phyloP scores from a whole-genome alignment of 2,888 invertebrate genomes.

The Chromoteleia sp. region DNA sequence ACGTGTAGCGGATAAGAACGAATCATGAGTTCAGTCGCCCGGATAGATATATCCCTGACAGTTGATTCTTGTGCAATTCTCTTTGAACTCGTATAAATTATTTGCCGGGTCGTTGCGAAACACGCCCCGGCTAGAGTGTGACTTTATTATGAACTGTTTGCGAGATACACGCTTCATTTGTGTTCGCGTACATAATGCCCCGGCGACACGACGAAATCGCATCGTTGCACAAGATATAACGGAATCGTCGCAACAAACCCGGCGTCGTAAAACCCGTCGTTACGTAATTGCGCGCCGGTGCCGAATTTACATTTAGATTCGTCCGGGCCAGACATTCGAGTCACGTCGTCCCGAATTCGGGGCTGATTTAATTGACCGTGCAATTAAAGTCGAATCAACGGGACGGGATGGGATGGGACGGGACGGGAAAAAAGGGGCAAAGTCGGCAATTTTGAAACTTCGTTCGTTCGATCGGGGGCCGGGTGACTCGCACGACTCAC shows the following conservation, averaged over 20 bases:
- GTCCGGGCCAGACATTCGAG: background rate
- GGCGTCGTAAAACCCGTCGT: constrained; percentile 24
- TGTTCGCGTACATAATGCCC: constrained; percentile 29
- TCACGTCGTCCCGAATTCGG: constrained; percentile 16
- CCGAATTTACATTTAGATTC: constrained; percentile 51
- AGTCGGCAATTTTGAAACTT: constrained; percentile 14
- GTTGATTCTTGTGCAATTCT: constrained; percentile 77
- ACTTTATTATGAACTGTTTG: constrained; percentile 71
- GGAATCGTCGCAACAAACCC: constrained; percentile 34
- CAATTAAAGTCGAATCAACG: constrained; percentile 25
- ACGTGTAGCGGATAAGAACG: constrained; percentile 76
- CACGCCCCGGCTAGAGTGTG: constrained; percentile 60
- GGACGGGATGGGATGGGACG: background rate
- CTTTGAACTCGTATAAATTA: constrained; percentile 77
- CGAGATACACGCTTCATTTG: constrained; percentile 65
- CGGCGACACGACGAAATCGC: constrained; percentile 48
- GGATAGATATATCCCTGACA: constrained; percentile 72
- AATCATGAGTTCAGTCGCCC: constrained; percentile 74
- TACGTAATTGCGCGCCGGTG: constrained; percentile 11
- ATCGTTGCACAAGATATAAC: constrained; percentile 55
- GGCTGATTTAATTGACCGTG: constrained; percentile 38
- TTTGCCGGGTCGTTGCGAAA: constrained; percentile 68
- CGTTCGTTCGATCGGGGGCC: constrained; percentile 32
- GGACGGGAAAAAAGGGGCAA: background rate
- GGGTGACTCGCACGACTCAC: constrained; percentile 19